Base-by-base conservation (phyloP, 2,113 vertebrate genomes). In the Pitta sordida region DNA sequence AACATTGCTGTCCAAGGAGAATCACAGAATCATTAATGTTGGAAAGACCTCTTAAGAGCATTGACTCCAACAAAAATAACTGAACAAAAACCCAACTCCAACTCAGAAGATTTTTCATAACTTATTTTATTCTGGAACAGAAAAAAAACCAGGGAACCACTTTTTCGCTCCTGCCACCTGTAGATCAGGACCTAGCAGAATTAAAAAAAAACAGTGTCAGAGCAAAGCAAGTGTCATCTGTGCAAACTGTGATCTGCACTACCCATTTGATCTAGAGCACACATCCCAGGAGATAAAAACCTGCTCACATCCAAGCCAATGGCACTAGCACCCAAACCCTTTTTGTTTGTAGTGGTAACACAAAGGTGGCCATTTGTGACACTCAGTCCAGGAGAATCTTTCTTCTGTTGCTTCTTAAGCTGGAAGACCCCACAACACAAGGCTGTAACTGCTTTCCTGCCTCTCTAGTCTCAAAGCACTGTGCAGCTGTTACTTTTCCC, bases 41-140 rank as follows among this genome's bases (percentile, higher is more conserved):
- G 41, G 21, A 32, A 49, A 80, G 43, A 6, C 36, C 5, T 22
- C 58, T 21, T 13, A 65, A 23, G 34, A 75, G 39, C 46, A 30
- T 1, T 10, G 8, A 41, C 39, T 41, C 34, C 15, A 64, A 37
- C 10, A 58, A 26, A 71, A 52, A 41, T n/a, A 65, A 21, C 4
- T 17, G 64, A 58, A 53, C 23, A 14, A 64, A 65, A 71, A 30
- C 7, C 0, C 41, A 67, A 37, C 18, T 81, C 52, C 1, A 10
- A 17, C 22, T 79, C 2, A 0, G 10, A 51, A 22, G 11, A 23
- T 73, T 79, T 88, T 76, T 26, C 6, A 3, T 10, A 64, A 46
- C 3, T 76, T 32, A 6, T 73, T 95, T 95, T 80, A 92, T 90
- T 96, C 22, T 49, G 71, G 9, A 88, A 63, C 43, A 74, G 36